phyloP scores from a whole-genome alignment of 2,888 invertebrate genomes.

The Ectemnius cavifrons region DNA sequence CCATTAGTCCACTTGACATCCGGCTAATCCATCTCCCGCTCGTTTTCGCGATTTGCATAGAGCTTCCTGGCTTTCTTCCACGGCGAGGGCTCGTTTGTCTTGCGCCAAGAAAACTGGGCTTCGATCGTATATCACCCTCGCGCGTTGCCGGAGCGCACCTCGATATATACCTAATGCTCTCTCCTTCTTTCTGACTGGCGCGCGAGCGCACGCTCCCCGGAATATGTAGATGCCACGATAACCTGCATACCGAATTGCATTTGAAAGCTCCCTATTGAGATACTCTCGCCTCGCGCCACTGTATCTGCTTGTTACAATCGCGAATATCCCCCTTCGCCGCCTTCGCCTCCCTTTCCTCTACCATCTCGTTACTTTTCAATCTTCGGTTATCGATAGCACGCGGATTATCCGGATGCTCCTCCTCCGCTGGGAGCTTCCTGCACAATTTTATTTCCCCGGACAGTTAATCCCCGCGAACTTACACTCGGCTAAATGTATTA shows the following conservation, averaged over 20 bases:
- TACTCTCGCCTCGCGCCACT: slow-evolving; percentile 5
- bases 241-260: slow-evolving; percentile 46
- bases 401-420: neutral
- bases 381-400: slow-evolving; percentile 2
- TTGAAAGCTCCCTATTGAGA: slow-evolving; percentile 30
- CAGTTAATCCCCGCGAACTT: no score
- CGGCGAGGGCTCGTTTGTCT: slow-evolving; percentile 43
- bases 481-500: no score
- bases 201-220: neutral
- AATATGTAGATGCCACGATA: slow-evolving; percentile 51
- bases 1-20: slow-evolving; percentile 59
- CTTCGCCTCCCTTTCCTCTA: neutral
- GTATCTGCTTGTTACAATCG: slow-evolving; percentile 25
- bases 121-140: slow-evolving; percentile 51
- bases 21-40: slow-evolving; percentile 53
- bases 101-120: slow-evolving; percentile 48
- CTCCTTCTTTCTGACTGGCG: no score
- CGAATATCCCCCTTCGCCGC: neutral
- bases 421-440: no score
- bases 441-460: no score
- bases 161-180: slow-evolving; percentile 37
- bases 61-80: slow-evolving; percentile 55
- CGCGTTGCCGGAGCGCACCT: slow-evolving; percentile 8
- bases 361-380: slow-evolving; percentile 23
- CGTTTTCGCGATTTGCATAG: slow-evolving; percentile 60